phyloP scores from a whole-genome alignment of 2,113 vertebrate genomes.

The Muscicapa adusta region DNA sequence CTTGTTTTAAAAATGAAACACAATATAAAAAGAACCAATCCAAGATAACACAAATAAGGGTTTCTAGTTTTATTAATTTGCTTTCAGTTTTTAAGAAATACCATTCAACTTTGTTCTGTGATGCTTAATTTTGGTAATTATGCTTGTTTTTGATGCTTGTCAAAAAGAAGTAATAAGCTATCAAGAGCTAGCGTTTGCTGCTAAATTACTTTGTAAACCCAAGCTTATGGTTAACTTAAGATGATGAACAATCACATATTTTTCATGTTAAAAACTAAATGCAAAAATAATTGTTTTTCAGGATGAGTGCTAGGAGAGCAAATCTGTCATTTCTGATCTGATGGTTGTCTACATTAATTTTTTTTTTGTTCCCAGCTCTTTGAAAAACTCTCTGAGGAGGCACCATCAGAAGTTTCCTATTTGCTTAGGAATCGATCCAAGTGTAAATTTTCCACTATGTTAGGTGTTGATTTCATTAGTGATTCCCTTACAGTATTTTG shows the following conservation, averaged over 20 bases:
- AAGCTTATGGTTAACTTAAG: background rate
- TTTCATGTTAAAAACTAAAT: background rate
- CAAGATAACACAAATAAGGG: background rate
- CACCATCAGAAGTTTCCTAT: conserved; percentile 12
- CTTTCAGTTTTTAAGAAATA: background rate
- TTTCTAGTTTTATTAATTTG: background rate
- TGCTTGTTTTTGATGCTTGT: background rate
- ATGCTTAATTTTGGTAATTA: background rate
- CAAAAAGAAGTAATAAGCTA: background rate
- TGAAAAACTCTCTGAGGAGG: background rate
- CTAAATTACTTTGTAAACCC: background rate
- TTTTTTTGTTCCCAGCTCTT: background rate
- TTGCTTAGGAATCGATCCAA: conserved; percentile 12
- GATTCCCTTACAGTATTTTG: background rate
- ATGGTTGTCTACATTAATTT: background rate
- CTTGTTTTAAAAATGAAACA: background rate
- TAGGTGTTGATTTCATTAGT: background rate
- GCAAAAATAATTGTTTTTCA: conserved; percentile 5
- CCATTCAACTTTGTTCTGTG: background rate
- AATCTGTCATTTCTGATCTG: background rate
- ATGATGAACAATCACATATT: background rate
- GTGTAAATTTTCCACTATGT: background rate
- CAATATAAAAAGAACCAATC: background rate
- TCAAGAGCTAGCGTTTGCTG: background rate
- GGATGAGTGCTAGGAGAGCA: background rate